These are phyloP conservation scores for Micrastur ruficollis DNA, from an alignment of 2,797 vertebrate species.

Conservation along the genomic window DNA sequence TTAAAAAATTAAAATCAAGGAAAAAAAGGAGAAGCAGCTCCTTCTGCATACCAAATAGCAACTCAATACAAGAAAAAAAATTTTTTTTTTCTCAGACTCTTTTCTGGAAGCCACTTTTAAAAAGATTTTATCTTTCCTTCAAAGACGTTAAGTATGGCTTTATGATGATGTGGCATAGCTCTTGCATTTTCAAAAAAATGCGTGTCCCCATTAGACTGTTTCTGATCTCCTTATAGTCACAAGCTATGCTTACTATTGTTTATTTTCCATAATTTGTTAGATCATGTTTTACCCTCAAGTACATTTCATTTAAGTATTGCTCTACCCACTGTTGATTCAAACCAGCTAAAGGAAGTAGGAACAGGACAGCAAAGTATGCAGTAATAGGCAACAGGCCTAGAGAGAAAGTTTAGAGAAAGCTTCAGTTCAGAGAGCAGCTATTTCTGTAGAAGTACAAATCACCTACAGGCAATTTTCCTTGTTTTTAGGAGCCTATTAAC, in stretches of 20 bases:
- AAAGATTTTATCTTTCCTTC: neutral
- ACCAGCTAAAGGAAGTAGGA: slow-evolving; percentile 11
- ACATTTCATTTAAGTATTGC: neutral
- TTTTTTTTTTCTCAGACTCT: neutral
- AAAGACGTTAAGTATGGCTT: neutral
- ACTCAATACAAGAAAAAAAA: neutral
- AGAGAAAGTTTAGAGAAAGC: neutral
- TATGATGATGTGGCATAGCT: neutral
- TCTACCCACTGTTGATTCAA: slow-evolving; percentile 17
- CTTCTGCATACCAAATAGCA: neutral
- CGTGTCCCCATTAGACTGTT: neutral
- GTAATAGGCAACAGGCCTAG: slow-evolving; percentile 23
- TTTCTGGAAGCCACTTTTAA: neutral
- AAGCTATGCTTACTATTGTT: neutral
- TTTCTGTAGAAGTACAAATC: neutral
- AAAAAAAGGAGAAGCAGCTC: neutral
- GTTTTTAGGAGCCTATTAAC: neutral
- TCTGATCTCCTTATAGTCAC: neutral
- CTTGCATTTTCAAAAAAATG: neutral
- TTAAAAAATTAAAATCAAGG: neutral
- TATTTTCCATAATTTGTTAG: slow-evolving; percentile 27
- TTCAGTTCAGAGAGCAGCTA: neutral
- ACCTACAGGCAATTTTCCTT: slow-evolving; percentile 22
- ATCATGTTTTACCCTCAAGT: slow-evolving; percentile 18
- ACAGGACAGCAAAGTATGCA: neutral